Evolutionary conservation across 2,113 vertebrate species (phyloP).

Genomic region (Sylvia atricapilla): DNA sequence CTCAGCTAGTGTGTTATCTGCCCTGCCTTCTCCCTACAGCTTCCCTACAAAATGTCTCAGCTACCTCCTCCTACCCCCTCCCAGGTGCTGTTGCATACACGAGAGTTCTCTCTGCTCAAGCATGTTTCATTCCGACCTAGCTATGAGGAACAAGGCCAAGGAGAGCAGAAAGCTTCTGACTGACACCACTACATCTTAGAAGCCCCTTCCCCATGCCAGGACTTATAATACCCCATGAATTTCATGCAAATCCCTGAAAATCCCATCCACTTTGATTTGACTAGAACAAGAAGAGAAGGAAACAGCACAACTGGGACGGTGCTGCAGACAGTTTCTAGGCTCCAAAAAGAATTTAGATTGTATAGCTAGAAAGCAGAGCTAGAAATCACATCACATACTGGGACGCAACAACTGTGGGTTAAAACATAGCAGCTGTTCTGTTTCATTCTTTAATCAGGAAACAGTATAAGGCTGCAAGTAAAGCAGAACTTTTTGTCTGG

Average conservation of each 20-base stretch:
- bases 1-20: background rate
- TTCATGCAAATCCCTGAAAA: background rate
- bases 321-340: background rate
- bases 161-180: background rate
- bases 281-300: background rate
- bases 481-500: background rate
- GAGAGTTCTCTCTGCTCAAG: background rate
- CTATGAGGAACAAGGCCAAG: background rate
- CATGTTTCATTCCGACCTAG: background rate
- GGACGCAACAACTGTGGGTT: background rate
- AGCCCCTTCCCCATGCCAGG: background rate
- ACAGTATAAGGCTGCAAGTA: background rate
- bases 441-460: background rate
- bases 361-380: background rate
- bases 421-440: background rate
- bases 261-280: background rate
- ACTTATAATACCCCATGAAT: background rate
- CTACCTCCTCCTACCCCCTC: background rate
- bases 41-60: background rate
- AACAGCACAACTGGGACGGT: background rate
- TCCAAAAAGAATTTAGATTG: background rate
- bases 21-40: background rate
- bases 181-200: background rate
- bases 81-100: background rate
- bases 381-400: background rate